Conservation (phyloP, 1,140 invertebrate genomes). For the Steinernema khuongi region DNA sequence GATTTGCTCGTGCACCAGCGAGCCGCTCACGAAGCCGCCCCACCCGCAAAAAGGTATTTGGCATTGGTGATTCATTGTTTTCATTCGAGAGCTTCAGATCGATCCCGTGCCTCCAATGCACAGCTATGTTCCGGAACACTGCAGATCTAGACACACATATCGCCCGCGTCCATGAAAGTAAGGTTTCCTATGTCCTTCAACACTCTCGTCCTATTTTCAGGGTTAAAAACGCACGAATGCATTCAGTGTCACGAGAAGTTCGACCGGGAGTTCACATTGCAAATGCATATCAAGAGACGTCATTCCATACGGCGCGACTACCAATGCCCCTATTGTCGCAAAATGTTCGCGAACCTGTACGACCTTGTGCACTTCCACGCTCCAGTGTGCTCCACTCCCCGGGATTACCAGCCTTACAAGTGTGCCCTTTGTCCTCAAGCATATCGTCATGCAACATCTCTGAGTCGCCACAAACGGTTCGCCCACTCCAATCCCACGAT, state of each 20-base stretch:
- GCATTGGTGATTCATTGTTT: too few relatives aligned
- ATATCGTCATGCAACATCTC: not conserved
- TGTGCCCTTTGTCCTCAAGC: slow-evolving; percentile 11
- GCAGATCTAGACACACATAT: not conserved
- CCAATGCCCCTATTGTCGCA: not conserved
- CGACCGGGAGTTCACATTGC: not conserved
- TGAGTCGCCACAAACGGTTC: not conserved
- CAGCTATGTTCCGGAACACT: not conserved
- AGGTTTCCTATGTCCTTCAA: not conserved
- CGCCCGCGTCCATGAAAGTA: slow-evolving; percentile 5
- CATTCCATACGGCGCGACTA: not conserved
- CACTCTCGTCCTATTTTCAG: not conserved
- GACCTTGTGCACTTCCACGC: not conserved
- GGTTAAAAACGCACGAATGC: not conserved
- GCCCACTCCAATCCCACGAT: not conserved
- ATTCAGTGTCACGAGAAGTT: not conserved
- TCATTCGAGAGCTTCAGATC: too few relatives aligned
- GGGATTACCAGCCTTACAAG: not conserved
- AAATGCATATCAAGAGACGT: slow-evolving; percentile 1
- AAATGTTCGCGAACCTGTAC: not conserved
- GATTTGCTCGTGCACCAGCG: not conserved
- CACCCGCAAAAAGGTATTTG: not conserved
- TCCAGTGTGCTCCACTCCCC: not conserved
- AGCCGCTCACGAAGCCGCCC: not conserved
- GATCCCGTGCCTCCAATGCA: not conserved